phyloP scores from a whole-genome alignment of 2,113 vertebrate species.

The Poeciliopsis prolifica region DNA sequence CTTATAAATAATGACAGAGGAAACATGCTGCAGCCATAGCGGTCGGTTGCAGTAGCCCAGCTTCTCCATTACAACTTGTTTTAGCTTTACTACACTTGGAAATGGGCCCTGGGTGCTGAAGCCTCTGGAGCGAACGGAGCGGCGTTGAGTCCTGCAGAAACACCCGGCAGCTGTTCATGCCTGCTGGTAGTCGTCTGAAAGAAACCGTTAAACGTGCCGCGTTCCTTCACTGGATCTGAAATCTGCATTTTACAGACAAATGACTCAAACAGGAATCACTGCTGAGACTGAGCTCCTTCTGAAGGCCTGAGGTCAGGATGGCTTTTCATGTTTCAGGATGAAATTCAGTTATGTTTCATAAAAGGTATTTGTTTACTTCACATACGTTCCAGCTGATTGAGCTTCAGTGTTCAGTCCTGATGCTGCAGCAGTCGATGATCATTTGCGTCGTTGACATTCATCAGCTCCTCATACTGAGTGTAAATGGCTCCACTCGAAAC shows the following conservation, averaged over 20 bases:
- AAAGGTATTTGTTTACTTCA: too few relatives aligned
- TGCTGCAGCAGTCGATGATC: too few relatives aligned
- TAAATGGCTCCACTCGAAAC: too few relatives aligned
- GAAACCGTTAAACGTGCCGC: not conserved
- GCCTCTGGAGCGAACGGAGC: conserved; percentile 2
- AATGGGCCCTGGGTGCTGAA: conserved; percentile 29
- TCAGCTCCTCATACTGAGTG: too few relatives aligned
- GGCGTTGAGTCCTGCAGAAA: conserved; percentile 26
- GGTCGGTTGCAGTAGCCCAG: conserved; percentile 12
- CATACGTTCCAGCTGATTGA: too few relatives aligned
- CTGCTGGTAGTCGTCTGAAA: not conserved
- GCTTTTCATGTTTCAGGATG: not conserved
- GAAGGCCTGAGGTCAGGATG: not conserved
- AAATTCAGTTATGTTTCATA: not conserved
- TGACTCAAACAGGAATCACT: not conserved
- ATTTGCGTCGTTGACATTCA: too few relatives aligned
- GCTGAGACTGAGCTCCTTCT: not conserved
- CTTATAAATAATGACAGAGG: conserved; percentile 60
- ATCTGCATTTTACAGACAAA: not conserved
- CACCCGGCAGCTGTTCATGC: conserved; percentile 3
- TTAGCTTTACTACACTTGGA: conserved; percentile 44
- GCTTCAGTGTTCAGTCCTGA: too few relatives aligned
- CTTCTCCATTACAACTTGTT: conserved; percentile 34
- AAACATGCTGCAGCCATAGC: conserved; percentile 29
- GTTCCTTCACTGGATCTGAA: conserved; percentile 1